A percentile compares a stretch with the other conserved stretches of the same genome.
Evolutionary conservation across 2,888 invertebrate species (phyloP).

Genomic region (Thecophora atra): DNA sequence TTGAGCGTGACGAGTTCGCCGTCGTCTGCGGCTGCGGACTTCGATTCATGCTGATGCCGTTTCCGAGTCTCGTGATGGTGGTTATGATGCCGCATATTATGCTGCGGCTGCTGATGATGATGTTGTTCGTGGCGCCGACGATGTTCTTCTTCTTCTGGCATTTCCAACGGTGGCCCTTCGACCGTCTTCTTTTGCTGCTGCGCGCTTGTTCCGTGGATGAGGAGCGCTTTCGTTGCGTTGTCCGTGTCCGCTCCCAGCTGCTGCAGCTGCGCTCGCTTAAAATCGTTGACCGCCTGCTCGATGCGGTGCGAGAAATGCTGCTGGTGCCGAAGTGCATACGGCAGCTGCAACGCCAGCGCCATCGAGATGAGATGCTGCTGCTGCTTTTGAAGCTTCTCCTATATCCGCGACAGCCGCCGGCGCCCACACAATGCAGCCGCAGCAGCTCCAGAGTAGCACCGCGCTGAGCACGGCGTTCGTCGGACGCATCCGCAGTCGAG

Average conservation of each 20-base stretch:
- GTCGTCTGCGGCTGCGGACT: conserved; percentile 23
- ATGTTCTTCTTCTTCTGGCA: conserved; percentile 41
- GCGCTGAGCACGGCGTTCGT: conserved; percentile 9
- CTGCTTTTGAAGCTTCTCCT: conserved; percentile 1
- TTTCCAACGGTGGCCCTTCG: conserved; percentile 39
- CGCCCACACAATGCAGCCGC: conserved; percentile 10
- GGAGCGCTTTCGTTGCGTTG: too few relatives aligned
- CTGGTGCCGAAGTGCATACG: conserved; percentile 54
- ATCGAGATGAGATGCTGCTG: conserved; percentile 23
- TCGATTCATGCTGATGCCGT: conserved; percentile 46
- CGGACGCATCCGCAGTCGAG: background rate
- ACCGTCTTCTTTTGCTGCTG: conserved; percentile 41
- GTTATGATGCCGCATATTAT: conserved; percentile 62
- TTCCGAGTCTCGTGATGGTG: conserved; percentile 60
- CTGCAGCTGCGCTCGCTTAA: conserved; percentile 43
- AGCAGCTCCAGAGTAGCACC: conserved; percentile 16
- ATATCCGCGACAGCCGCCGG: background rate
- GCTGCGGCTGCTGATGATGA: conserved; percentile 52
- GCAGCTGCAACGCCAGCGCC: conserved; percentile 35
- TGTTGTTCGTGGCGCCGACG: conserved; percentile 46
- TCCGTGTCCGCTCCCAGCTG: conserved; percentile 35
- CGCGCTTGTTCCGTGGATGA: conserved; percentile 38
- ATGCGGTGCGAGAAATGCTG: conserved; percentile 54
- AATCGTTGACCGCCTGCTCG: conserved; percentile 48
- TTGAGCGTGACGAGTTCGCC: conserved; percentile 40